phyloP scores from a whole-genome alignment of 2,113 vertebrate genomes.

The Origma solitaria region DNA sequence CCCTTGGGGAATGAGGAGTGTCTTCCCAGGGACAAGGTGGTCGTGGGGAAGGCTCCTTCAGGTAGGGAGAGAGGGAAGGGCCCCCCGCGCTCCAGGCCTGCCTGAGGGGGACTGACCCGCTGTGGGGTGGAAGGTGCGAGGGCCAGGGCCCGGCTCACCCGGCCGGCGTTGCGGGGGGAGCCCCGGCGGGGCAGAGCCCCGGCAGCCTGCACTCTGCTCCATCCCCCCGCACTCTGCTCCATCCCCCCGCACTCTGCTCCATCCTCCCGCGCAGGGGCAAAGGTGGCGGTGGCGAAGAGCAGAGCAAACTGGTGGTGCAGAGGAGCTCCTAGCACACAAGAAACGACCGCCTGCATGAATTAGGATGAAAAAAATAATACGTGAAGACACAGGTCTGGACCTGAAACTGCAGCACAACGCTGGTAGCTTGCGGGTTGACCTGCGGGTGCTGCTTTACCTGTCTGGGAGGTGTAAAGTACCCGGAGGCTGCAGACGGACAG shows the following conservation, averaged over 20 bases:
- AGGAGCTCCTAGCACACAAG: not conserved
- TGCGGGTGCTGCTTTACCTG: not conserved
- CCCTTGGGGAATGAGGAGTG: not conserved
- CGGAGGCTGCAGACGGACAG: not conserved
- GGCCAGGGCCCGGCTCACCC: not conserved
- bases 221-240: not conserved
- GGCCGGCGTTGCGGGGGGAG: not conserved
- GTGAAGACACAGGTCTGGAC: not conserved
- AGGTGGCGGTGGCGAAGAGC: not conserved
- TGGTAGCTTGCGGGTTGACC: not conserved
- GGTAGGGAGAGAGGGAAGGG: not conserved
- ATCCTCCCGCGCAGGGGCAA: not conserved
- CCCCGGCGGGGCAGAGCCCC: not conserved
- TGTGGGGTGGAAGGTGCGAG: not conserved
- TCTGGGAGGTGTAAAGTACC: not conserved
- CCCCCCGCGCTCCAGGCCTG: not conserved
- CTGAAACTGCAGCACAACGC: not conserved
- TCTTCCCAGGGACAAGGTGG: not conserved
- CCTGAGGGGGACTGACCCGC: not conserved
- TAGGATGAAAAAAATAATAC: not conserved
- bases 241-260: not conserved
- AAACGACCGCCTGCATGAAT: not conserved
- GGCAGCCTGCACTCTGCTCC: not conserved
- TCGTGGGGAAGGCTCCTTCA: not conserved
- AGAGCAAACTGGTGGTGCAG: not conserved